phyloP scores from a whole-genome alignment of 2,888 invertebrate genomes.

The Beris morrisii region DNA sequence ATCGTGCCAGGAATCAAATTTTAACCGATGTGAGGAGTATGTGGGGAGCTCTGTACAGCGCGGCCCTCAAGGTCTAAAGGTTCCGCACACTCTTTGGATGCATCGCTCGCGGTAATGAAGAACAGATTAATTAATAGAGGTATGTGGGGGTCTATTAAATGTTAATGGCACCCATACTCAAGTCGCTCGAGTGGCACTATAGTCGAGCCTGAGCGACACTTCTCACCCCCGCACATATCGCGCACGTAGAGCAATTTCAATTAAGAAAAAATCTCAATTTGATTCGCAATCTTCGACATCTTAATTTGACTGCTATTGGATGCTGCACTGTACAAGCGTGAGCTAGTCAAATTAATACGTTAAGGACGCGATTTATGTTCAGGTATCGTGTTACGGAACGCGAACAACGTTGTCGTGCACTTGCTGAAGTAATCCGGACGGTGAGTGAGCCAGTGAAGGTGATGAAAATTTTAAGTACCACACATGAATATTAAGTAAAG shows the following conservation, averaged over 20 bases:
- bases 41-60: background rate
- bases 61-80: slow-evolving; percentile 2
- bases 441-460: too few species aligned
- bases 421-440: slow-evolving; percentile 29
- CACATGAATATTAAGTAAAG: slow-evolving; percentile 20
- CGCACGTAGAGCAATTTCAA: slow-evolving; percentile 30
- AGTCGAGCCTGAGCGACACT: background rate
- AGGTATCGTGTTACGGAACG: slow-evolving; percentile 35
- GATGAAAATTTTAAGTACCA: slow-evolving; percentile 17
- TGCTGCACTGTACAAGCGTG: slow-evolving; percentile 32
- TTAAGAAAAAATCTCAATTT: slow-evolving; percentile 38
- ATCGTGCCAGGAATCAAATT: slow-evolving; percentile 37
- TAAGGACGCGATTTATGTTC: slow-evolving; percentile 34
- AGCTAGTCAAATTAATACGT: slow-evolving; percentile 38
- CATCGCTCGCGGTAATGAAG: slow-evolving; percentile 29
- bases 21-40: slow-evolving; percentile 16
- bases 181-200: background rate
- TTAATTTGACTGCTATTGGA: slow-evolving; percentile 36
- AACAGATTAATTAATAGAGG: slow-evolving; percentile 37
- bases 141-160: slow-evolving; percentile 33
- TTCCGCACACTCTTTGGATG: slow-evolving; percentile 25
- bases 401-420: slow-evolving; percentile 36
- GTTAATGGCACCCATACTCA: slow-evolving; percentile 18
- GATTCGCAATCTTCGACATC: slow-evolving; percentile 38
- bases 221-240: background rate